Evolutionary conservation across 2,113 vertebrate genomes (phyloP), one percentile per base, ranked within the genome.

Genomic region (Furnarius figulus): DNA sequence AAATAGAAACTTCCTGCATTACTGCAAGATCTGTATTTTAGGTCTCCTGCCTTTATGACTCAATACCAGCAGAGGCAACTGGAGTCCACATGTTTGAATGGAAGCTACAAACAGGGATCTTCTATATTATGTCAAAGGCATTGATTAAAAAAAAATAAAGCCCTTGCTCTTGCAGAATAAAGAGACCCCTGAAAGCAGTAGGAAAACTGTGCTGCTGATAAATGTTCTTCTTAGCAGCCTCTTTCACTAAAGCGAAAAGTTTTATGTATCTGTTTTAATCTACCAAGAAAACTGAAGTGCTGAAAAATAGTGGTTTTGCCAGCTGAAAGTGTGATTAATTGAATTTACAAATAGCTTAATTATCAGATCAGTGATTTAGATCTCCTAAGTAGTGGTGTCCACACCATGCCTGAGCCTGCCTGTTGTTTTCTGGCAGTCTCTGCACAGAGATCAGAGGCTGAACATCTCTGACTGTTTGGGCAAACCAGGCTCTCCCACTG

Each of bases 1-100:
- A 12, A 97, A 87, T 44, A 85, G 76, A 94, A 90, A 33, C 70
- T 82, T 91, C 44, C 62, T 77, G 55, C 72, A 49, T 46, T 70
- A 77, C 62, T 81, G 2, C 5, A 76, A 66, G 24, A 33, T 52
- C 55, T 75, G 7, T 89, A 61, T 87, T 96, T 96, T 85, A 82
- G 68, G 81, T 68, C 85, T 80, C 53, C 56, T 65, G 50, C 46
- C 39, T 67, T 93, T 42, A 66, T 12, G 2, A 49, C 65, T 61
- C 67, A 53, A 42, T 30, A 42, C 27, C n/a, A 78, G 46, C 39
- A 83, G 27, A 77, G 52, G 31, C 46, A 91, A 87, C 47, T 49
- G 73, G 58, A 90, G 30, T 52, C 67, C 75, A 65, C 22, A 5
- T 22, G 35, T 86, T 77, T 7, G 2, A 85, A 87, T 52, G 27